Evolutionary conservation across 1,140 invertebrate genomes (phyloP).

Genomic region (Polypedilum vanderplanki): DNA sequence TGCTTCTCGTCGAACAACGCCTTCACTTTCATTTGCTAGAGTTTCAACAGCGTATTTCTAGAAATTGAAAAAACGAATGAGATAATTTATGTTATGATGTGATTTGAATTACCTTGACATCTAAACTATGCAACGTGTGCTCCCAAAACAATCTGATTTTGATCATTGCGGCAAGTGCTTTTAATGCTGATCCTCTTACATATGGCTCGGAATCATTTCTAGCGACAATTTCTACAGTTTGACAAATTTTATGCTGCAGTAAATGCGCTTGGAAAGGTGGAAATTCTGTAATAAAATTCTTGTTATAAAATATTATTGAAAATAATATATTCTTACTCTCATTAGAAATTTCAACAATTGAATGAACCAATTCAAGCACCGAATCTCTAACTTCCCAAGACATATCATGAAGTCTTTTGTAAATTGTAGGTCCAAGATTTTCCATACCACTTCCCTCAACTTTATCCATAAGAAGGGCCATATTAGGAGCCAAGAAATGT

Average conservation of each 20-base stretch:
- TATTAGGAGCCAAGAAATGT: slow-evolving; percentile 66
- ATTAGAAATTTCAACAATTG: slow-evolving; percentile 59
- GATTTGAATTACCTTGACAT: slow-evolving; percentile 52
- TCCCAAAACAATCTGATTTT: slow-evolving; percentile 60
- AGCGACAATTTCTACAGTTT: slow-evolving; percentile 55
- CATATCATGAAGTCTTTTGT: slow-evolving; percentile 59
- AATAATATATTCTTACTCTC: slow-evolving; percentile 49
- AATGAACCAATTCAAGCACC: slow-evolving; percentile 60
- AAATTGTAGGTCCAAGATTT: slow-evolving; percentile 57
- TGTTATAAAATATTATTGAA: too few relatives aligned
- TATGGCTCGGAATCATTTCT: slow-evolving; percentile 62
- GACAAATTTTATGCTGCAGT: slow-evolving; percentile 55
- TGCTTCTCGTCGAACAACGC: slow-evolving; percentile 63
- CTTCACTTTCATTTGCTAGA: slow-evolving; percentile 62
- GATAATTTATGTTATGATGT: slow-evolving; percentile 30
- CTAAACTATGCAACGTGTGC: slow-evolving; percentile 49
- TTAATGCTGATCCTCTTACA: slow-evolving; percentile 62
- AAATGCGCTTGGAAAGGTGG: slow-evolving; percentile 67
- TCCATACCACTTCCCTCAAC: slow-evolving; percentile 55
- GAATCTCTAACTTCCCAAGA: slow-evolving; percentile 70
- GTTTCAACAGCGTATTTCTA: slow-evolving; percentile 57
- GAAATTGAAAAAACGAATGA: slow-evolving; percentile 35
- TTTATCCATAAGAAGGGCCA: slow-evolving; percentile 60
- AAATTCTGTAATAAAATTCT: slow-evolving; percentile 53
- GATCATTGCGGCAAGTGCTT: slow-evolving; percentile 58